phyloP scores from a whole-genome alignment of 2,888 invertebrate species.

The Serrognathus titanus region DNA sequence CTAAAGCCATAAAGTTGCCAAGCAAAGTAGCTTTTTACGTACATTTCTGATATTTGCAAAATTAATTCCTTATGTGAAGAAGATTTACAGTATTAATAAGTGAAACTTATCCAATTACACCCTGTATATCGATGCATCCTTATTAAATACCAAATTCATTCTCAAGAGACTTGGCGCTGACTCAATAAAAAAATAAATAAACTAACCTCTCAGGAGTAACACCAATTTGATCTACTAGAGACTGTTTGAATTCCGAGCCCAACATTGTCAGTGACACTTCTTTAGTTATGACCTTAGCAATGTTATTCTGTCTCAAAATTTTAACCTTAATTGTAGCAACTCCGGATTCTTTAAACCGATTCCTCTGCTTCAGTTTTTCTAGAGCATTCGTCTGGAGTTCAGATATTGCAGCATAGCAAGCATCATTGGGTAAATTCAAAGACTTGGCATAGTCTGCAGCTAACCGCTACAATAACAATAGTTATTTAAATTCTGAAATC shows the following conservation, averaged over 20 bases:
- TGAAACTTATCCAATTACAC: conserved; percentile 1
- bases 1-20: no score
- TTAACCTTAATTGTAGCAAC: conserved; percentile 70
- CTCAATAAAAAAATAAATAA: conserved; percentile 1
- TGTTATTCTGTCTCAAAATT: conserved; percentile 55
- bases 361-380: conserved; percentile 67
- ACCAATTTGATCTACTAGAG: conserved; percentile 53
- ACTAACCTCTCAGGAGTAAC: conserved; percentile 48
- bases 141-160: conserved; percentile 3
- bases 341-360: conserved; percentile 67
- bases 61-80: no score
- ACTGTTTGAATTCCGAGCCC: conserved; percentile 56
- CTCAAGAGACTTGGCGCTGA: neutral
- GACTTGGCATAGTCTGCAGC: conserved; percentile 56
- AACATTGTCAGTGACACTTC: conserved; percentile 55
- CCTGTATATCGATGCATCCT: no score
- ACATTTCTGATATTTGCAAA: no score
- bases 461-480: conserved; percentile 55
- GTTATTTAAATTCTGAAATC: neutral
- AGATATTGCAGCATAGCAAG: conserved; percentile 55
- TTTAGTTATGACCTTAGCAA: conserved; percentile 52
- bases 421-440: conserved; percentile 53
- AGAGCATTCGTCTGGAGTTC: conserved; percentile 68
- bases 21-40: no score
- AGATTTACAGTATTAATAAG: no score